These are phyloP conservation scores for Liodrosophila aerea DNA, from an alignment of 2,888 invertebrate genomes.

Conservation along the genomic window DNA sequence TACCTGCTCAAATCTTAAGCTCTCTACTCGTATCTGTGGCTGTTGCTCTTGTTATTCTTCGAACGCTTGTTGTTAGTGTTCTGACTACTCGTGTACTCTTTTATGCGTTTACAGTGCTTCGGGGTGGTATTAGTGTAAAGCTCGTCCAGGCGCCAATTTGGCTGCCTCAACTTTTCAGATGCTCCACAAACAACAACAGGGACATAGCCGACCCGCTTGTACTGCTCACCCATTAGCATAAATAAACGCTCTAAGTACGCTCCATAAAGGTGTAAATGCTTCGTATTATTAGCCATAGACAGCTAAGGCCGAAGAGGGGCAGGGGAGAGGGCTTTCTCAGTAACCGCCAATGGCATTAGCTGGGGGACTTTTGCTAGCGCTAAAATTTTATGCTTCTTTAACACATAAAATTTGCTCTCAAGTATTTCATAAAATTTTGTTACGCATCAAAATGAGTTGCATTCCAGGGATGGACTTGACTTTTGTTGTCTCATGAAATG, in stretches of 20 bases:
- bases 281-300: conserved; percentile 69
- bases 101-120: conserved; percentile 76
- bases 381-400: conserved; percentile 73
- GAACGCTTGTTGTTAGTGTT: conserved; percentile 20
- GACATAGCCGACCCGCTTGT: conserved; percentile 27
- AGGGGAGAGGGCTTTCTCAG: conserved; percentile 19
- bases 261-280: conserved; percentile 80
- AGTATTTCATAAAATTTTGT: conserved; percentile 75
- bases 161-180: conserved; percentile 28
- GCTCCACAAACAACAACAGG: conserved; percentile 19
- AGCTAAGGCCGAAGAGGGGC: conserved; percentile 18
- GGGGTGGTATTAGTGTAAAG: conserved; percentile 78
- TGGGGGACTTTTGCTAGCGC: conserved; percentile 65
- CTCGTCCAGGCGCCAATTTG: conserved; percentile 52
- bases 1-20: conserved; percentile 64
- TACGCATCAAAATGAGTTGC: conserved; percentile 58
- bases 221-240: conserved; percentile 72
- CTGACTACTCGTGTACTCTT: conserved; percentile 38
- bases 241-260: conserved; percentile 76
- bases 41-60: conserved; percentile 5
- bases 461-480: conserved; percentile 32
- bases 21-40: conserved; percentile 38
- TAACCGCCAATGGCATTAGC: conserved; percentile 53
- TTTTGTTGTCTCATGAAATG: conserved; percentile 56
- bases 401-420: conserved; percentile 75